Evolutionary conservation across 2,888 invertebrate species (phyloP), one percentile per base, ranked within the genome.

Genomic region (Drosophila imparisetae): DNA sequence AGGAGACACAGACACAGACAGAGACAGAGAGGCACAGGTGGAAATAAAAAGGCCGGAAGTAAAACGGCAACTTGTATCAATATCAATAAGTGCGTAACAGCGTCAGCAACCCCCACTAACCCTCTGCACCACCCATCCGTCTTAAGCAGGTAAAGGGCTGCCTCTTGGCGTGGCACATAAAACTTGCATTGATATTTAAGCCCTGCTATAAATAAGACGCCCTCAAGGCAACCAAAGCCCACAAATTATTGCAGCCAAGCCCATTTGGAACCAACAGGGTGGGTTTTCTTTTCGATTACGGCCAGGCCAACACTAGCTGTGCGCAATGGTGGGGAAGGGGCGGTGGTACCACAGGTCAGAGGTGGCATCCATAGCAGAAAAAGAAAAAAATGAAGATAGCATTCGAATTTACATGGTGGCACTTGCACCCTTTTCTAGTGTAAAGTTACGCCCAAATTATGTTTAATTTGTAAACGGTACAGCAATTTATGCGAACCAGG

Each of bases 121-220:
- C 42, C n/a, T n/a, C 40, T 40, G 40, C n/a, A 4, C 2, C 42
- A 1, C 2, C 42, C 42, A 11, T 21, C 21, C 21, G 45, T 21
- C 24, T 30, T 52, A 15, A 40, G 52, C 53, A 67, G 72, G 78
- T 67, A 78, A 78, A 78, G 75, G 81, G 88, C 78, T 80, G 66
- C 49, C 61, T 49, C 49, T 42, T 53, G 42, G 36, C 62, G 66
- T 49, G 38, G 30, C 66, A 71, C 75, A 87, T 74, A 81, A 81
- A 75, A 85, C 89, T 89, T 89, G 87, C 86, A 90, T 87, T 87
- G 86, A 89, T 90, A 87, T 90, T 87, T 82, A 89, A 90, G 89
- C 81, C 81, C 45, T 50, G 90, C 85, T 69, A 88, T 84, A 84
- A 84, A 84, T 84, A 84, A 84, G 89, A 84, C 89, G 84, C 88